Base-by-base conservation (phyloP, 2,113 vertebrate genomes). In the Aix galericulata region DNA sequence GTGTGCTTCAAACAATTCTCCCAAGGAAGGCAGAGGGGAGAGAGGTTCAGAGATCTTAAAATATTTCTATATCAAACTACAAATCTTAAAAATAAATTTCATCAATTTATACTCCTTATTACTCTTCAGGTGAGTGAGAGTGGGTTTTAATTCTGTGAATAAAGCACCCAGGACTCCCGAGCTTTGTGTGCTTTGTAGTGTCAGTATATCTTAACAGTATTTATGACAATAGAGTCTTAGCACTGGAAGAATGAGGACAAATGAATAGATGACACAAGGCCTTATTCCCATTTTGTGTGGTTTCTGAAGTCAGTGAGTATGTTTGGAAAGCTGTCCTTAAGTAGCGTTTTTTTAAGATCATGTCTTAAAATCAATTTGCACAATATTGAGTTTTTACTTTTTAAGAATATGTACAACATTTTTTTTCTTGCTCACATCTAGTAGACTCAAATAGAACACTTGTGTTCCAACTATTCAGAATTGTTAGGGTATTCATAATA, bases 1-100 rank as follows among this genome's bases (percentile, higher is more conserved):
- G 15, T 0, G 0, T 71, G 27, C 14, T 63, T 89, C 1, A 0
- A 50, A 9, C 5, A 74, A 1, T 29, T 15, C 62, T 85, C 62
- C 27, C 71, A 48, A 69, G 29, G 34, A 38, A 79, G 36, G 17
- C 7, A 32, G n/a, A 59, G 26, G 38, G 20, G 29, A 76, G 8
- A 5, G 8, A 67, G 27, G 8, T 89, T 25, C 21, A 31, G 48
- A 80, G 26, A 73, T 66, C 15, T 88, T 59, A 66, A 80, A 91
- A 53, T 40, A 86, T 50, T 32, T 83, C 10, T 25, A 8, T 82
- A 60, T 83, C 5, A 63, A 88, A 86, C 8, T 84, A 60, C 72
- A 38, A 58, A 81, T 88, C 29, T 64, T 83, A 8, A 64, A 88
- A 60, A 3, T 7, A 60, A 36, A 11, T 6, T 9, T 3, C 20